Conservation (phyloP, 2,797 vertebrate species). For the Darevskia mixta region DNA sequence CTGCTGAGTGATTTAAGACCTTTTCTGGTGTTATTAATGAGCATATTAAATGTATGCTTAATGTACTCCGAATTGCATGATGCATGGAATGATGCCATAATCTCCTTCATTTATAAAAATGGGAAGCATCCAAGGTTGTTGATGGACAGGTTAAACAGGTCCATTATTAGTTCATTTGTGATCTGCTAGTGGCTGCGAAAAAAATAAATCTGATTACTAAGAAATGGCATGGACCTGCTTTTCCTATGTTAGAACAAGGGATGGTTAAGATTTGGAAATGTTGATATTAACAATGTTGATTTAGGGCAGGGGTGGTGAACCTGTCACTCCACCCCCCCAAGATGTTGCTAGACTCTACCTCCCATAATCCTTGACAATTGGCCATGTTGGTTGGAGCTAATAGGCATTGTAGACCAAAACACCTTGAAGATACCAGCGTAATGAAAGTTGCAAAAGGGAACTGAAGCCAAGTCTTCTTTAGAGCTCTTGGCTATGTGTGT, state of each 20-base stretch:
- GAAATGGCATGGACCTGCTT: background rate
- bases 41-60: background rate
- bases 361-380: too few species aligned
- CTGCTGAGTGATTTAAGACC: background rate
- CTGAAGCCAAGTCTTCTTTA: background rate
- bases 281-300: background rate
- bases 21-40: background rate
- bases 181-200: background rate
- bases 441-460: background rate
- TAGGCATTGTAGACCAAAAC: too few species aligned
- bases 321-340: too few species aligned
- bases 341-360: too few species aligned
- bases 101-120: background rate
- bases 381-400: too few species aligned
- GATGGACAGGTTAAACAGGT: background rate
- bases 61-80: background rate
- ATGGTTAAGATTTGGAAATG: background rate
- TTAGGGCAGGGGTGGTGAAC: too few species aligned
- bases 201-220: background rate
- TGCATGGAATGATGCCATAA: conserved; percentile 4
- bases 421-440: too few species aligned
- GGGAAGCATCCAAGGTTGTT: background rate
- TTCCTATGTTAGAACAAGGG: background rate
- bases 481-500: background rate
- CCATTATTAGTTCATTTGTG: background rate